Evolutionary conservation across 2,797 vertebrate species (phyloP).

Genomic region (Phoebastria nigripes): DNA sequence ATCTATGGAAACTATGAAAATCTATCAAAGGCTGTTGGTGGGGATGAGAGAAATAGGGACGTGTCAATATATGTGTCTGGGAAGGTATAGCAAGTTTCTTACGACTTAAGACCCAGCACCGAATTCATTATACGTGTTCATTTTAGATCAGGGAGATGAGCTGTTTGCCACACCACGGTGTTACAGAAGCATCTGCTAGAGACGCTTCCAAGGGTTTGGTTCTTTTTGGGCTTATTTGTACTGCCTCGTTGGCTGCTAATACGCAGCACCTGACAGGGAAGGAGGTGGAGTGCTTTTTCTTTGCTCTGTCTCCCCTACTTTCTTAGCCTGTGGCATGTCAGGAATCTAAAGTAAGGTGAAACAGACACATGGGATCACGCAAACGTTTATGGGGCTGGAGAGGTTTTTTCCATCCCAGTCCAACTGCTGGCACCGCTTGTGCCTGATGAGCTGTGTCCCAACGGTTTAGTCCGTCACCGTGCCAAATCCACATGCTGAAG

Average conservation of each 20-base stretch:
- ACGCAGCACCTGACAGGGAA: background rate
- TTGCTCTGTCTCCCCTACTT: background rate
- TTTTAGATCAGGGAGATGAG: background rate
- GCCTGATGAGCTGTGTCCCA: background rate
- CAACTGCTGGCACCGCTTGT: background rate
- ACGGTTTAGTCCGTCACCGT: accelerated
- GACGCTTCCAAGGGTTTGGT: background rate
- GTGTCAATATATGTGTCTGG: background rate
- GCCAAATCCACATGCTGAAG: background rate
- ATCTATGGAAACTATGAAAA: background rate
- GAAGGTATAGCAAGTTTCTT: background rate
- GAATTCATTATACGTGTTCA: background rate
- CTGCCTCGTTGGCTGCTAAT: background rate
- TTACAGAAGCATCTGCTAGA: background rate
- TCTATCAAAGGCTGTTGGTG: background rate
- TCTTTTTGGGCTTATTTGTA: accelerated
- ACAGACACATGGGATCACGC: background rate
- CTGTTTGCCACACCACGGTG: background rate
- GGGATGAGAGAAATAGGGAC: background rate
- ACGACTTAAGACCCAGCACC: background rate
- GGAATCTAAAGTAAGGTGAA: background rate
- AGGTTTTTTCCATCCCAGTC: background rate
- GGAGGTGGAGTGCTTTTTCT: background rate
- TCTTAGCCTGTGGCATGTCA: background rate
- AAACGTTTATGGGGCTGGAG: background rate